Percentiles rank a stretch among this genome's conserved stretches.
These are phyloP conservation scores for Lasioglossum leucozonium DNA, from an alignment of 2,888 invertebrate species.

Conservation along the genomic window DNA sequence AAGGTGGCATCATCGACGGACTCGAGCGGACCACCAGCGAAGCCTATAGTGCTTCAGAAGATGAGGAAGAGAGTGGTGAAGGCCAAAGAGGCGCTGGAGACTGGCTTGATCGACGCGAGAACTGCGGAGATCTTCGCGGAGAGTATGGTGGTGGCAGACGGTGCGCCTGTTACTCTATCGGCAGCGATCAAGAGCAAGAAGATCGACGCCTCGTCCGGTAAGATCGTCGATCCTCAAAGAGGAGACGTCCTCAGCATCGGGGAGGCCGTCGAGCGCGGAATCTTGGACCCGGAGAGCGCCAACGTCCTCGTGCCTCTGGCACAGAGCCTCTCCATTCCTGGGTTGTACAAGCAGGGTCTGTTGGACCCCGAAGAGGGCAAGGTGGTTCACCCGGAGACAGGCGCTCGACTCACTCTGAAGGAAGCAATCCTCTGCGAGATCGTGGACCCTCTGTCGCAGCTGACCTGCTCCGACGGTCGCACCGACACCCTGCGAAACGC, in stretches of 20 bases:
- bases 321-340: slow-evolving; percentile 92
- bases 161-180: slow-evolving; percentile 88
- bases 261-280: slow-evolving; percentile 93
- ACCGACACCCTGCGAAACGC: slow-evolving; percentile 92
- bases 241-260: slow-evolving; percentile 92
- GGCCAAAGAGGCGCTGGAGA: slow-evolving; percentile 91
- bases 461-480: slow-evolving; percentile 87
- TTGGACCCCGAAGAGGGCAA: slow-evolving; percentile 90
- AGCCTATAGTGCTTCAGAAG: slow-evolving; percentile 89
- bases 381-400: slow-evolving; percentile 95
- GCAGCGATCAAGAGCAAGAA: slow-evolving; percentile 90
- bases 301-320: slow-evolving; percentile 92
- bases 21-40: slow-evolving; percentile 87
- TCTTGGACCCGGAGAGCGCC: slow-evolving; percentile 91
- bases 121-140: slow-evolving; percentile 91
- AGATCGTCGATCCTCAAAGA: slow-evolving; percentile 93
- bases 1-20: slow-evolving; percentile 86
- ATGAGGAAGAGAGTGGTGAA: slow-evolving; percentile 91
- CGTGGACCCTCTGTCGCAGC: slow-evolving; percentile 91
- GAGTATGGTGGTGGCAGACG: slow-evolving; percentile 87
- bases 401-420: slow-evolving; percentile 90
- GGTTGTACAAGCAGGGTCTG: slow-evolving; percentile 94
- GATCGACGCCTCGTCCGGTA: slow-evolving; percentile 90
- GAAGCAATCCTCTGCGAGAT: slow-evolving; percentile 96
- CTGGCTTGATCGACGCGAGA: slow-evolving; percentile 91